phyloP scores from a whole-genome alignment of 2,888 invertebrate genomes.

The Chouioia cunea region DNA sequence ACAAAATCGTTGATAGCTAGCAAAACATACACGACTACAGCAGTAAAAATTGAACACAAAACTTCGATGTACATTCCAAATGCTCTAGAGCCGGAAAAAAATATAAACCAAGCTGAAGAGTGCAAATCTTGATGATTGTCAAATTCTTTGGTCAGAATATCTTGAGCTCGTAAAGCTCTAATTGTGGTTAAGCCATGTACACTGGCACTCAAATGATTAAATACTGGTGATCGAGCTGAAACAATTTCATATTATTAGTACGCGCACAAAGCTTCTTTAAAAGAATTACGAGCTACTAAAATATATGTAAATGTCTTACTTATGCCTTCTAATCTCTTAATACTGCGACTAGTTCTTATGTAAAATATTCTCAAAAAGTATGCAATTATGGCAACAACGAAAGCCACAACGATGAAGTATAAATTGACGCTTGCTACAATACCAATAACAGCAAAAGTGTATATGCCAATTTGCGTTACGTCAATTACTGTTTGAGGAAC shows the following conservation, averaged over 20 bases:
- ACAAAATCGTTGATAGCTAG: slow-evolving; percentile 68
- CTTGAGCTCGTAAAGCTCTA: slow-evolving; percentile 80
- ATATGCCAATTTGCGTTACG: slow-evolving; percentile 77
- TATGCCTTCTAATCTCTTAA: slow-evolving; percentile 85
- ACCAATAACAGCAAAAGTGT: slow-evolving; percentile 61
- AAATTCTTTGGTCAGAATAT: slow-evolving; percentile 73
- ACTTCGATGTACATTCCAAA: slow-evolving; percentile 77
- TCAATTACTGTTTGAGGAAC: slow-evolving; percentile 75
- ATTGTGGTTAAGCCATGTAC: slow-evolving; percentile 85
- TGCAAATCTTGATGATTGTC: slow-evolving; percentile 75
- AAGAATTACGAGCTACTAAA: slow-evolving; percentile 5
- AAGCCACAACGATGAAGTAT: slow-evolving; percentile 78
- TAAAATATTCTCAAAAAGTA: slow-evolving; percentile 82
- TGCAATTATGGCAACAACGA: slow-evolving; percentile 78
- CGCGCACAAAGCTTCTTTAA: not conserved
- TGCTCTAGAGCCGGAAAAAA: slow-evolving; percentile 75
- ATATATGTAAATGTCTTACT: slow-evolving; percentile 72
- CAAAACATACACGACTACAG: slow-evolving; percentile 74
- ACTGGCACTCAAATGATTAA: slow-evolving; percentile 84
- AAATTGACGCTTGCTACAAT: slow-evolving; percentile 83
- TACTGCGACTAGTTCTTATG: slow-evolving; percentile 81
- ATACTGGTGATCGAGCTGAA: slow-evolving; percentile 86
- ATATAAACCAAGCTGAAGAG: slow-evolving; percentile 78
- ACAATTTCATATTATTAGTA: slow-evolving; percentile 18
- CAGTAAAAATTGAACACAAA: slow-evolving; percentile 74